These are phyloP conservation scores for Trichosurus vulpecula DNA, from an alignment of 2,797 vertebrate genomes.

Conservation along the genomic window DNA sequence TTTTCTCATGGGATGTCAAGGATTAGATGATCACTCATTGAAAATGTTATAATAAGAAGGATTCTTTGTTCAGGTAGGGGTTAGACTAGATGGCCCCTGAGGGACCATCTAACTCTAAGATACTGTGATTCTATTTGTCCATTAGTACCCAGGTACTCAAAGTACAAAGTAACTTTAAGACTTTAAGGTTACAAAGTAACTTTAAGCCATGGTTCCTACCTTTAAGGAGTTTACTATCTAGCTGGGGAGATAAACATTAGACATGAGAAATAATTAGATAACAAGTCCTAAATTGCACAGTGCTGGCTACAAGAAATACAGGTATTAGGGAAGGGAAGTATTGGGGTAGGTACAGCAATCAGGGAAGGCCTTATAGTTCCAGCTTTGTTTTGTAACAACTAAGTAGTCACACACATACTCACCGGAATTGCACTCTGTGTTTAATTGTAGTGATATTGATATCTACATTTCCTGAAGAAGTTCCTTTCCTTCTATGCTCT, in stretches of 20 bases:
- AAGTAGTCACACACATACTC: background rate
- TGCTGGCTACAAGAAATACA: slow-evolving; percentile 9
- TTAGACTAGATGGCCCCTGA: background rate
- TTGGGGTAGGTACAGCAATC: background rate
- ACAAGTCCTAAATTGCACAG: background rate
- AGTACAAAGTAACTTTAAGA: background rate
- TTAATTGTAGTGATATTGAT: slow-evolving; percentile 28
- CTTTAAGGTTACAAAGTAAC: background rate
- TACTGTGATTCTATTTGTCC: background rate
- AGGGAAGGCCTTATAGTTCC: background rate
- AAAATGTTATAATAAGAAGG: background rate
- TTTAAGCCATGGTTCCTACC: background rate
- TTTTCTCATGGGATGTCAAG: background rate
- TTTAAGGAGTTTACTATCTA: slow-evolving; percentile 5
- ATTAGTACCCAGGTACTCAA: background rate
- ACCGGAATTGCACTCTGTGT: slow-evolving; percentile 75
- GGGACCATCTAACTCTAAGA: background rate
- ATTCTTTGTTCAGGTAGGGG: background rate
- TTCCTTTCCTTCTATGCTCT: slow-evolving; percentile 58
- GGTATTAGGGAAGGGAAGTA: slow-evolving; percentile 36
- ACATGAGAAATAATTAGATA: background rate
- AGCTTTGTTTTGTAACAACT: background rate
- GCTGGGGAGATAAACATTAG: slow-evolving; percentile 13
- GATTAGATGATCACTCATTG: background rate
- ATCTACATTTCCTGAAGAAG: slow-evolving; percentile 32